These are phyloP conservation scores for Malaclemys terrapin DNA, from an alignment of 2,113 vertebrate species.

Conservation along the genomic window DNA sequence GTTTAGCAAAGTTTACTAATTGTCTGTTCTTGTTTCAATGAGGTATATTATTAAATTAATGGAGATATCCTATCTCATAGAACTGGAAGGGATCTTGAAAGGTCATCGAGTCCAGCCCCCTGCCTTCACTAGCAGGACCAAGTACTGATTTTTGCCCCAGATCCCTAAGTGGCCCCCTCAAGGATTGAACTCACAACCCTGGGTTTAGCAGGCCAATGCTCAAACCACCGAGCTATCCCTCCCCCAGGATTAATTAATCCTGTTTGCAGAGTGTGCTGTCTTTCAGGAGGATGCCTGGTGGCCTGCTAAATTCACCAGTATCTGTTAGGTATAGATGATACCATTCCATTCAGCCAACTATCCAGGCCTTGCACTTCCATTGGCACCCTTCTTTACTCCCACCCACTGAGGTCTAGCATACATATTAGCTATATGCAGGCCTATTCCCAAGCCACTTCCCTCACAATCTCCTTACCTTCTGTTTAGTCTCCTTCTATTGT, in stretches of 20 bases:
- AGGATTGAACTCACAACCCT: no score
- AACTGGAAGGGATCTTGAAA: no score
- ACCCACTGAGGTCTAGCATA: neutral
- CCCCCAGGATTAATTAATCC: neutral
- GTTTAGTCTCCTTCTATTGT: neutral
- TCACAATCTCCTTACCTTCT: neutral
- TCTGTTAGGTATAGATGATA: neutral
- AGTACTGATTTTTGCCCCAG: no score
- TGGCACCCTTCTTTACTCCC: neutral
- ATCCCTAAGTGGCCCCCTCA: no score
- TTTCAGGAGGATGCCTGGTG: neutral
- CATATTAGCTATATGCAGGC: no score
- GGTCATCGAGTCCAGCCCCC: no score
- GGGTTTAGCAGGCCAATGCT: no score
- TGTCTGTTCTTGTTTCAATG: neutral
- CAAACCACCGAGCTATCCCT: no score
- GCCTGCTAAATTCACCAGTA: neutral
- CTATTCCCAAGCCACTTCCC: neutral
- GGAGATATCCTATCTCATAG: no score
- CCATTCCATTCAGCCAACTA: neutral
- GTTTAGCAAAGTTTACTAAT: neutral
- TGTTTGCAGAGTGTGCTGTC: neutral
- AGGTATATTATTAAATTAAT: neutral
- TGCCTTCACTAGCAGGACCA: no score
- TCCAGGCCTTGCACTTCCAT: neutral